Evolutionary conservation across 2,888 invertebrate genomes (phyloP).

Genomic region (Ennomos quercinarius): DNA sequence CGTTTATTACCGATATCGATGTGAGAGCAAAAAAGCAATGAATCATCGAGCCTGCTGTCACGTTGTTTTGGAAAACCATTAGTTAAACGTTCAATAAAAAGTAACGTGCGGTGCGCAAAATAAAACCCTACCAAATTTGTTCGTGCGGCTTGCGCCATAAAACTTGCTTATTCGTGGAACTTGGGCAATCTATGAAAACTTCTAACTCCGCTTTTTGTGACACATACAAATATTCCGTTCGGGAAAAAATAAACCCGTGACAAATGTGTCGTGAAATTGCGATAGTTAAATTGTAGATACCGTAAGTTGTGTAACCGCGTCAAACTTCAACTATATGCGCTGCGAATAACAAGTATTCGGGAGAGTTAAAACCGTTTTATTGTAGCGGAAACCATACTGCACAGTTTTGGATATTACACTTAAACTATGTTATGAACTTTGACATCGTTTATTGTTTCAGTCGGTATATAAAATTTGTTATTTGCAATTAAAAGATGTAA

Average conservation of each 20-base stretch:
- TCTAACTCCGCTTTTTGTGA: conserved; percentile 52
- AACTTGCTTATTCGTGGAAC: conserved; percentile 57
- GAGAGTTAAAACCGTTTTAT: conserved; percentile 27
- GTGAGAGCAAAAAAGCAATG: conserved; percentile 50
- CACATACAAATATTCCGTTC: conserved; percentile 50
- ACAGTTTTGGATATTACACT: conserved; percentile 1
- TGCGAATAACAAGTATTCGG: conserved; percentile 23
- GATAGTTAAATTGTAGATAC: conserved; percentile 38
- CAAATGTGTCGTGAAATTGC: conserved; percentile 44
- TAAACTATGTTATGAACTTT: no score
- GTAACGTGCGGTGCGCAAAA: conserved; percentile 56
- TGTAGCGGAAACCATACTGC: conserved; percentile 24
- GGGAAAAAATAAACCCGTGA: conserved; percentile 50
- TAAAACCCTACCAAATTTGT: conserved; percentile 57
- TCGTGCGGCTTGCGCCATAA: conserved; percentile 57
- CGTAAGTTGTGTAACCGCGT: conserved; percentile 31
- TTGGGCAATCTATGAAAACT: conserved; percentile 58
- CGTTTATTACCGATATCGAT: conserved; percentile 42
- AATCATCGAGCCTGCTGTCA: conserved; percentile 66
- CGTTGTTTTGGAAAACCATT: conserved; percentile 70
- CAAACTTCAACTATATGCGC: conserved; percentile 34
- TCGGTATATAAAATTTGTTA: no score
- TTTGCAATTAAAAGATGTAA: no score
- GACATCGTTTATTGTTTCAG: no score
- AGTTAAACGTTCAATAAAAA: conserved; percentile 70